Percentiles rank a stretch among this genome's conserved stretches.
Evolutionary conservation across 2,888 invertebrate species (phyloP).

Genomic region (Caenorhabditis afra): DNA sequence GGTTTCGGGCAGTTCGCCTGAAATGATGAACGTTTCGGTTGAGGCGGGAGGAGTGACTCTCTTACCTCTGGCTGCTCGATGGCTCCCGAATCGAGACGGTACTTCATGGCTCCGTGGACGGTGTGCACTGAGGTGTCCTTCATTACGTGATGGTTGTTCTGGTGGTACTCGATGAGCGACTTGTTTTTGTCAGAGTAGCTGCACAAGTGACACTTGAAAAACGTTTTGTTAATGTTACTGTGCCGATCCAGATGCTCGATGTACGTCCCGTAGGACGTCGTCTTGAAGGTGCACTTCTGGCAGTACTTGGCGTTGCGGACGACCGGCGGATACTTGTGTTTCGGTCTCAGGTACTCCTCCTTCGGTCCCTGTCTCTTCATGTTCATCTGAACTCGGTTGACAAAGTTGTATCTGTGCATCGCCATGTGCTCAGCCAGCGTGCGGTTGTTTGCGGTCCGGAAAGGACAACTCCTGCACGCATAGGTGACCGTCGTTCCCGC

Average conservation of each 20-base stretch:
- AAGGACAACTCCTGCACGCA: constrained; percentile 69
- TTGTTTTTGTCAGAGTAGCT: constrained; percentile 70
- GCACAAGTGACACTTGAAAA: constrained; percentile 63
- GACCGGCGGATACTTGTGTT: constrained; percentile 28
- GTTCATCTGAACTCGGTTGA: constrained; percentile 65
- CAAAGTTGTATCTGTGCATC: constrained; percentile 66
- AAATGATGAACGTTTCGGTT: background rate
- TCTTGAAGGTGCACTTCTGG: constrained; percentile 67
- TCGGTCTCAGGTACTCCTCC: constrained; percentile 54
- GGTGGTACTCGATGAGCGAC: constrained; percentile 68
- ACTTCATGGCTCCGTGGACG: constrained; percentile 10
- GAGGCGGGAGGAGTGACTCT: background rate
- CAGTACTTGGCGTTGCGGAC: constrained; percentile 38
- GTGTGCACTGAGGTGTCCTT: constrained; percentile 40
- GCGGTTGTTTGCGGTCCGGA: constrained; percentile 54
- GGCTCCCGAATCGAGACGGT: constrained; percentile 18
- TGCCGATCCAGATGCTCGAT: constrained; percentile 70
- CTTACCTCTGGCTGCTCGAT: constrained; percentile 39
- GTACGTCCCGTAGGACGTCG: constrained; percentile 61
- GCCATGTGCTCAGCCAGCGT: constrained; percentile 63
- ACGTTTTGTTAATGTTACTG: constrained; percentile 58
- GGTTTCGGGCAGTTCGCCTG: constrained; percentile 11
- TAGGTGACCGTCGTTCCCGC: constrained; percentile 60
- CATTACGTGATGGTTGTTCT: constrained; percentile 68
- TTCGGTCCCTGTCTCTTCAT: constrained; percentile 67